Percentiles rank a stretch among this genome's conserved stretches.
phyloP scores from a whole-genome alignment of 2,113 vertebrate species.

The Anolis carolinensis region DNA sequence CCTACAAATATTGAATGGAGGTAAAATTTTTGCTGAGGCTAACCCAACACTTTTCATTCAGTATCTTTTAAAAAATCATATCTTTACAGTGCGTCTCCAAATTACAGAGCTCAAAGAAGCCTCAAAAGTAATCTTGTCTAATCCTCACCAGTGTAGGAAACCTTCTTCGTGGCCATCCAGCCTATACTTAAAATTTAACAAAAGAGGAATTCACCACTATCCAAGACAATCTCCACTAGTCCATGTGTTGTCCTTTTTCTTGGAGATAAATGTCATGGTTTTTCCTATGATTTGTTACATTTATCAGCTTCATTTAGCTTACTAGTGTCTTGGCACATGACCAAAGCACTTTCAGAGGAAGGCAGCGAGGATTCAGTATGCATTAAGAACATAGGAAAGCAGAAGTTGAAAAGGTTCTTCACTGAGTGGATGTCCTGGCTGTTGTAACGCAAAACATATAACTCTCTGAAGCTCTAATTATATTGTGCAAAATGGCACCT shows the following conservation, averaged over 20 bases:
- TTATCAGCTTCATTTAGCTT: no score
- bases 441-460: not conserved
- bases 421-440: no score
- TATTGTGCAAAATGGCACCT: no score
- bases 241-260: not conserved
- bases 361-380: not conserved
- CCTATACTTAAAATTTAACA: not conserved
- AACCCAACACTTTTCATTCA: not conserved
- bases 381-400: not conserved
- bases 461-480: no score
- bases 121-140: not conserved
- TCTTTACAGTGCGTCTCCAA: not conserved
- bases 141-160: not conserved
- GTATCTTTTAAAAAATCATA: not conserved
- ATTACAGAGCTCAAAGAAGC: not conserved
- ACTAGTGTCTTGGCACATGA: not conserved
- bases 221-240: not conserved
- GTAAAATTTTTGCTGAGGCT: not conserved
- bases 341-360: no score
- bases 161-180: not conserved
- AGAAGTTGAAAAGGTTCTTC: no score
- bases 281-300: not conserved
- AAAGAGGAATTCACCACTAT: not conserved
- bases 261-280: not conserved
- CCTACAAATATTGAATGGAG: not conserved